These are phyloP conservation scores for Idris sp. DNA, from an alignment of 1,140 invertebrate genomes.

Conservation along the genomic window DNA sequence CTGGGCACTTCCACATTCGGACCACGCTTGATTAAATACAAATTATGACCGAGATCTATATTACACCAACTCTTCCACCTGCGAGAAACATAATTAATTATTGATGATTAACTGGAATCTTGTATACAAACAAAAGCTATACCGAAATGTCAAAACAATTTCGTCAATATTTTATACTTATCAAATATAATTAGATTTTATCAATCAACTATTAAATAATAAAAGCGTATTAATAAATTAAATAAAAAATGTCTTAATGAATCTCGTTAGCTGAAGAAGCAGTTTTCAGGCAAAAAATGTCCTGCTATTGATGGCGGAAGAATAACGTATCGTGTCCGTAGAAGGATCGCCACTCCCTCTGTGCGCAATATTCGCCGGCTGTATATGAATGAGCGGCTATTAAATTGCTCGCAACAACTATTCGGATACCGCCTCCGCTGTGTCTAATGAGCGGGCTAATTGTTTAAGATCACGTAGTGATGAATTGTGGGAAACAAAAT, in stretches of 20 bases:
- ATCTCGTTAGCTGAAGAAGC: no score
- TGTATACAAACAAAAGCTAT: slow-evolving; percentile 20
- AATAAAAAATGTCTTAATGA: no score
- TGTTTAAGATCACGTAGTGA: slow-evolving; percentile 59
- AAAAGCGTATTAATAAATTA: not conserved
- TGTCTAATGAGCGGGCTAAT: slow-evolving; percentile 60
- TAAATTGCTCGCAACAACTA: slow-evolving; percentile 50
- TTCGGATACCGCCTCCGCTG: slow-evolving; percentile 51
- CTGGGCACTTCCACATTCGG: slow-evolving; percentile 48
- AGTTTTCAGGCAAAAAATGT: slow-evolving; percentile 26
- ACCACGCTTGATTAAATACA: slow-evolving; percentile 60
- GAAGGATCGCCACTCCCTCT: slow-evolving; percentile 53
- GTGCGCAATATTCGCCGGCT: slow-evolving; percentile 14
- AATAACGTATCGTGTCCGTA: slow-evolving; percentile 46
- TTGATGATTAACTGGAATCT: slow-evolving; percentile 16
- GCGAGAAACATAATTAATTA: slow-evolving; percentile 35
- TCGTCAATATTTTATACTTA: no score
- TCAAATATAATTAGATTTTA: no score
- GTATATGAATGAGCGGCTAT: slow-evolving; percentile 22
- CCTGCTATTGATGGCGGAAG: slow-evolving; percentile 34
- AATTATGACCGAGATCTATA: slow-evolving; percentile 65
- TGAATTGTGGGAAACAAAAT: slow-evolving; percentile 58
- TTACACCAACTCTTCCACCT: slow-evolving; percentile 32
- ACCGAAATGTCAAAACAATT: slow-evolving; percentile 31
- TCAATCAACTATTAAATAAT: no score